Base-by-base conservation (phyloP, 2,113 vertebrate species). In the Irena cyanogastra region DNA sequence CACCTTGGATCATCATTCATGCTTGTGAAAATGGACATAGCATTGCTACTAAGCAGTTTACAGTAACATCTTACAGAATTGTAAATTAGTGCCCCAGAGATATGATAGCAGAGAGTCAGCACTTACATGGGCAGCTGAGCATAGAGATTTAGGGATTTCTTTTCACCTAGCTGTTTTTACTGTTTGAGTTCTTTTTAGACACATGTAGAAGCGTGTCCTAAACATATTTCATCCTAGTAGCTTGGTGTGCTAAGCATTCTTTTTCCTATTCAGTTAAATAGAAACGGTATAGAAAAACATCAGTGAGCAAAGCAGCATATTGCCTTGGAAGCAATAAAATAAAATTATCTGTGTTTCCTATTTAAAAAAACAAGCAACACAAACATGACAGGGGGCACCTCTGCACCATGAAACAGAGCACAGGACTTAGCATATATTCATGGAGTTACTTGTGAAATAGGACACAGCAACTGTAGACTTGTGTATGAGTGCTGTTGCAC, bases 1-100 rank as follows among this genome's bases (percentile, higher is more conserved):
- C 79, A 88, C 82, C 71, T 91, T 90, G 78, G 42, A 84, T 91
- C 89, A 91, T 95, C 84, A 89, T 90, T 96, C 85, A 88, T 83
- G 92, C 70, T 91, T 91, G 82, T 92, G 50, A 52, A 91, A 96
- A 94, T 90, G 95, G 94, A 83, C 75, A 78, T 17, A 92, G 90
- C 68, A 56, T 89, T 96, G 85, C 93, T 94, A 94, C 91, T 90
- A 95, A 92, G 89, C 95, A 96, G 80, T 94, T 95, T 95, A 79
- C 74, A 89, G 72, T 49, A 95, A 39, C 66, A 80, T 86, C 84
- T 95, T 93, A 93, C 70, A 83, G 93, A 94, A 90, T 87, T 91
- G 90, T 91, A 93, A 96, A 95, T 96, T 94, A 85, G 66, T 80
- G 60, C 82, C 92, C 93, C 82, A 86, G 93, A 89, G 96, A 94